A percentile compares a stretch with the other conserved stretches of the same genome.
Evolutionary conservation across 1,140 invertebrate genomes (phyloP).

Genomic region (Acyrthosiphon pisum): DNA sequence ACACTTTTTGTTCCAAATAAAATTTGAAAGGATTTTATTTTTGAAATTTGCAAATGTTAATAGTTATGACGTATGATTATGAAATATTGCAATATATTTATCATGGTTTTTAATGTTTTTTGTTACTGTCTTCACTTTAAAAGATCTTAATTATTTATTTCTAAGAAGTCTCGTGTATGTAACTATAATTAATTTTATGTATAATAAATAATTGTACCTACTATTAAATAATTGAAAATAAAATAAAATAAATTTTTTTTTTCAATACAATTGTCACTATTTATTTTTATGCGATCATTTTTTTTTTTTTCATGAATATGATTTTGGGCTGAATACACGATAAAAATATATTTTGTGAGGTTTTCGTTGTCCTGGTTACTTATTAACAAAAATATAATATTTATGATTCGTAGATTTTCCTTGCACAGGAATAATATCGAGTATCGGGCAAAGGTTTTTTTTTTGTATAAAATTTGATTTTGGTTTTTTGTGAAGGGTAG

Average conservation of each 20-base stretch:
- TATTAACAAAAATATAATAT: too few species aligned
- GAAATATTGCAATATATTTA: not conserved
- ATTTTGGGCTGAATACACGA: too few species aligned
- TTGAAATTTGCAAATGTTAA: not conserved
- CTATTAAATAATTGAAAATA: not conserved
- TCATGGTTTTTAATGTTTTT: not conserved
- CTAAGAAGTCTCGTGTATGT: not conserved
- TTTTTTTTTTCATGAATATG: not conserved
- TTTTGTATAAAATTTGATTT: too few species aligned
- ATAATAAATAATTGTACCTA: not conserved
- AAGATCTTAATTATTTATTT: not conserved
- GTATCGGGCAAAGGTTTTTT: too few species aligned
- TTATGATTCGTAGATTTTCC: too few species aligned
- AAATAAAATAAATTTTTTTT: not conserved
- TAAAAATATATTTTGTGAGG: too few species aligned
- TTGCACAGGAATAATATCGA: too few species aligned
- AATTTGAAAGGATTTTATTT: conserved; percentile 33
- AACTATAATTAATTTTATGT: not conserved
- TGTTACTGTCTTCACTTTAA: not conserved
- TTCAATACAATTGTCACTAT: not conserved
- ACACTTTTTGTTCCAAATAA: not conserved
- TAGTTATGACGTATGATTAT: not conserved
- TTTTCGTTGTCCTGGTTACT: too few species aligned
- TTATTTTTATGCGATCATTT: not conserved
- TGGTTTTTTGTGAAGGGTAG: too few species aligned